phyloP scores from a whole-genome alignment of 2,797 vertebrate genomes.

The Sus cebifrons region DNA sequence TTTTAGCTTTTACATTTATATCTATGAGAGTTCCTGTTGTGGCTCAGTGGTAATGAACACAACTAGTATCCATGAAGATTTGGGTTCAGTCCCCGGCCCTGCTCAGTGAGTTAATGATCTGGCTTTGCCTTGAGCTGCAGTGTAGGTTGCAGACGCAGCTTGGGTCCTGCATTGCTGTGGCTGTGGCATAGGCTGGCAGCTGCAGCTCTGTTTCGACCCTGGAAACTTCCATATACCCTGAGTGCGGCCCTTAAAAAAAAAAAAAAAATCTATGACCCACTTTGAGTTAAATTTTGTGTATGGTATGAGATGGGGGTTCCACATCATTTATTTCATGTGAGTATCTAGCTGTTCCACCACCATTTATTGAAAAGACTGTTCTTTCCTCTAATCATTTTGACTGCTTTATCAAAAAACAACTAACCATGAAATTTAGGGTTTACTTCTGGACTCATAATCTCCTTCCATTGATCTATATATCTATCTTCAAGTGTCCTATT shows the following conservation, averaged over 20 bases:
- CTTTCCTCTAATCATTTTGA: background rate
- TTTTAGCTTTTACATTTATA: background rate
- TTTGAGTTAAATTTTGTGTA: background rate
- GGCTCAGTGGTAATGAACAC: too few relatives aligned
- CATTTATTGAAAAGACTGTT: background rate
- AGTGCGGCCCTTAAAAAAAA: too few relatives aligned
- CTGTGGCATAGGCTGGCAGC: too few relatives aligned
- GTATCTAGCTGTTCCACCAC: background rate
- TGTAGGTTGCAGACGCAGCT: too few relatives aligned
- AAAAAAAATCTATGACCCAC: background rate
- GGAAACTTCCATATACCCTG: too few relatives aligned
- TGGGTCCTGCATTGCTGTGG: too few relatives aligned
- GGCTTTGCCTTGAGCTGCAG: too few relatives aligned
- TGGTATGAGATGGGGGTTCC: background rate
- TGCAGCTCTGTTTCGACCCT: too few relatives aligned
- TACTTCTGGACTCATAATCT: background rate
- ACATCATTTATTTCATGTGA: background rate
- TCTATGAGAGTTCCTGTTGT: background rate
- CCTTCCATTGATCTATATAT: background rate
- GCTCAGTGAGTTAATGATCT: too few relatives aligned
- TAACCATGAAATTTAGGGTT: background rate
- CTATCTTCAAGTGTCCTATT: background rate
- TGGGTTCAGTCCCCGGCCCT: too few relatives aligned
- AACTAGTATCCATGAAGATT: too few relatives aligned
- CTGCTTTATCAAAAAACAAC: slow-evolving; percentile 28